Conservation (phyloP, 2,113 vertebrate genomes). For the Mirza zaza region DNA sequence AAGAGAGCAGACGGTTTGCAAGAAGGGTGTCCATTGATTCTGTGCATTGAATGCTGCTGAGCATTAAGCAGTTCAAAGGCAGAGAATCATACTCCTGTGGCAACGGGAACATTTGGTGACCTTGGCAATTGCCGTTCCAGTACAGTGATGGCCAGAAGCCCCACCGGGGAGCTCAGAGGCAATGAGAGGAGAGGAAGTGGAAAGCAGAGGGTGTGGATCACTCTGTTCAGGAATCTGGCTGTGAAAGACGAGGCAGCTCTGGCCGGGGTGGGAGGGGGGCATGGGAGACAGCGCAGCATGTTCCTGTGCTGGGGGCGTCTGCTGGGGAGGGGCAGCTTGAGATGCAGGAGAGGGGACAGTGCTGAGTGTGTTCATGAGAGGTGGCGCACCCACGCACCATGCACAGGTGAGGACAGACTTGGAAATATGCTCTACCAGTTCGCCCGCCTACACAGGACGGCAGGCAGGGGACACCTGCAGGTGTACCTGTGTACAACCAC, state of each 20-base stretch:
- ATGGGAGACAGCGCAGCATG: rapidly evolving
- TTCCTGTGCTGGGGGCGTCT: background rate
- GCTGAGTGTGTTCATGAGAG: background rate
- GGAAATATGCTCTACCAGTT: background rate
- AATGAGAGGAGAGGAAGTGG: background rate
- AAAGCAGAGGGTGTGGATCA: background rate
- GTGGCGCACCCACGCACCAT: rapidly evolving
- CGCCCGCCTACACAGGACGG: background rate
- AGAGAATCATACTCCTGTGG: background rate
- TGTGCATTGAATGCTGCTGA: background rate
- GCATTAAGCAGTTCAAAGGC: background rate
- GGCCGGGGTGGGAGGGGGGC: background rate
- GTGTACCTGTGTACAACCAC: too few relatives aligned
- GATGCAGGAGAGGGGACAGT: background rate
- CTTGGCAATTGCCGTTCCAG: background rate
- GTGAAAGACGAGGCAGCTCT: background rate
- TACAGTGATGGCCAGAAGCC: background rate
- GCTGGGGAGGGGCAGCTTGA: background rate
- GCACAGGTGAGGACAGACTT: background rate
- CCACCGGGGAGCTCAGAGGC: background rate
- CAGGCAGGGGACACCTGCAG: too few relatives aligned
- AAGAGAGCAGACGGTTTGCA: background rate
- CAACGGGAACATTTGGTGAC: background rate
- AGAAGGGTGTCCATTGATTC: background rate
- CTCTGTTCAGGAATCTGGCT: background rate